phyloP scores from a whole-genome alignment of 2,888 invertebrate species.

The Tetranychus piercei region DNA sequence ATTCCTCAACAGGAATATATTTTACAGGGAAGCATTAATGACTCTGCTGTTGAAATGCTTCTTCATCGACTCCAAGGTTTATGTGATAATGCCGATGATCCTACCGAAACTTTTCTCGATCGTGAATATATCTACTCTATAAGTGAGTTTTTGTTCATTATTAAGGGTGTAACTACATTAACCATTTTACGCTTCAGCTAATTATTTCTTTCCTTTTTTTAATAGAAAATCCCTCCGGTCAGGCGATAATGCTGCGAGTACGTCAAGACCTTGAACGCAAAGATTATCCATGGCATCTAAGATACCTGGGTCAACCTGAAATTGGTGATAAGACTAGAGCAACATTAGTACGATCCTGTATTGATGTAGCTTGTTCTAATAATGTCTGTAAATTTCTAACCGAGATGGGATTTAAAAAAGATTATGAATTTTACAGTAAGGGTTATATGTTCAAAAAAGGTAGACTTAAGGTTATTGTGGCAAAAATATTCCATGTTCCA shows the following conservation, averaged over 20 bases:
- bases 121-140: constrained; percentile 54
- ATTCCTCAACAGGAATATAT: constrained; percentile 55
- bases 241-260: constrained; percentile 47
- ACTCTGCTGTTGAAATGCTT: constrained; percentile 71
- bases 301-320: constrained; percentile 80
- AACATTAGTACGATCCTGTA: constrained; percentile 71
- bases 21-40: constrained; percentile 75
- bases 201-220: constrained; percentile 5
- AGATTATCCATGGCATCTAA: constrained; percentile 66
- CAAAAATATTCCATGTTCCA: constrained; percentile 40
- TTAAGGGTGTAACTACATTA: background rate
- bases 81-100: constrained; percentile 53
- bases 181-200: constrained; percentile 15
- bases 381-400: constrained; percentile 19
- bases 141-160: constrained; percentile 29
- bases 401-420: constrained; percentile 38
- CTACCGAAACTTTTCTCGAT: constrained; percentile 77
- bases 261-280: constrained; percentile 61
- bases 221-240: constrained; percentile 36
- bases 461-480: constrained; percentile 86
- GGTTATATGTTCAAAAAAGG: constrained; percentile 92
- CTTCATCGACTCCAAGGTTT: constrained; percentile 69
- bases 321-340: constrained; percentile 65
- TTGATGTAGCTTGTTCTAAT: constrained; percentile 40
- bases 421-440: constrained; percentile 80